phyloP scores from a whole-genome alignment of 1,140 invertebrate genomes.

The Metaphire vulgaris region DNA sequence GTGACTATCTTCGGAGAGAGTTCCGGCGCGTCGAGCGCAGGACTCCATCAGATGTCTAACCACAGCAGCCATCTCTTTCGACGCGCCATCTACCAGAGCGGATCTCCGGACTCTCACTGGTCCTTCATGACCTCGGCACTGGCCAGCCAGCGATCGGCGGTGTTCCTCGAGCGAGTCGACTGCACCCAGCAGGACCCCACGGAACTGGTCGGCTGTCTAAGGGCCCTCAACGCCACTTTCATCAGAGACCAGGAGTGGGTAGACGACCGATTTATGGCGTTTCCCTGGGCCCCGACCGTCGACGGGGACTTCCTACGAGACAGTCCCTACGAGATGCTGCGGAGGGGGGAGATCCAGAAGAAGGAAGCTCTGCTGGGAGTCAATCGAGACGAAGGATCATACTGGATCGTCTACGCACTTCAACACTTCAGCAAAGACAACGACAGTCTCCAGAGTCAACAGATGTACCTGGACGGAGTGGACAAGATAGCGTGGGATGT shows the following conservation, averaged over 20 bases:
- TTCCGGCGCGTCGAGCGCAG: constrained; percentile 82
- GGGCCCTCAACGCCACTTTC: not conserved
- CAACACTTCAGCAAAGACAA: constrained; percentile 13
- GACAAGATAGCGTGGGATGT: constrained; percentile 20
- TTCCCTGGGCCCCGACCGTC: constrained; percentile 26
- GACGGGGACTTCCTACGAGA: constrained; percentile 25
- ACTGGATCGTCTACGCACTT: constrained; percentile 21
- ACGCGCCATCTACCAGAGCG: constrained; percentile 60
- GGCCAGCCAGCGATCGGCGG: constrained; percentile 59
- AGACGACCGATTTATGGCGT: constrained; percentile 18
- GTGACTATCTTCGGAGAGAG: constrained; percentile 61
- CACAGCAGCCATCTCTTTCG: constrained; percentile 73
- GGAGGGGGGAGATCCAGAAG: not conserved
- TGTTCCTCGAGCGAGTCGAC: not conserved
- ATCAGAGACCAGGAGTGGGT: constrained; percentile 2
- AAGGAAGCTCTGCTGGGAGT: constrained; percentile 26
- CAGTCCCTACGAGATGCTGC: constrained; percentile 22
- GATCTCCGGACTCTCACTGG: constrained; percentile 70
- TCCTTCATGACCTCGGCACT: constrained; percentile 76
- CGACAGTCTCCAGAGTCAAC: constrained; percentile 13
- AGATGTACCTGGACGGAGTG: constrained; percentile 5
- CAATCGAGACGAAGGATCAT: constrained; percentile 26
- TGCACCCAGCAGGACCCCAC: not conserved
- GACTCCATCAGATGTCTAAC: constrained; percentile 77
- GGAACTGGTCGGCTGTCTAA: not conserved